Evolutionary conservation across 2,888 invertebrate species (phyloP).

Genomic region (Linhomoeus sp.): DNA sequence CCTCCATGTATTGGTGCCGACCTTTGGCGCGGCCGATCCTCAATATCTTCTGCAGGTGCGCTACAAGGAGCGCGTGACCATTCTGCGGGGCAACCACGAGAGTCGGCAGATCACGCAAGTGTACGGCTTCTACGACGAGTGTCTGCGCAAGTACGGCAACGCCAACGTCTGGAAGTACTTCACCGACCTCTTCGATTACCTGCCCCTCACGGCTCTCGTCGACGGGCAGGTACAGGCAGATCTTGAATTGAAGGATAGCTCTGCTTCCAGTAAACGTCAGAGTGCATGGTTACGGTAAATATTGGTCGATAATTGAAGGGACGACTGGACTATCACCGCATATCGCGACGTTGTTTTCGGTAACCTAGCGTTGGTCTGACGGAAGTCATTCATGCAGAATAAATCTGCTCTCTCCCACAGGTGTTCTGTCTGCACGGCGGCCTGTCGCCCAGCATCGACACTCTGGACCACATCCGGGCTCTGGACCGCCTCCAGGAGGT

Average conservation of each 20-base stretch:
- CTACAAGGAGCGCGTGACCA: conserved; percentile 96
- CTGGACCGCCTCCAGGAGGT: conserved; percentile 62
- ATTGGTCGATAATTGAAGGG: no score
- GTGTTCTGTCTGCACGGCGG: conserved; percentile 97
- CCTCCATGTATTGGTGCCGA: no score
- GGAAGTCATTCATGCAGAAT: no score
- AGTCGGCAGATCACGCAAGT: conserved; percentile 97
- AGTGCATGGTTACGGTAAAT: no score
- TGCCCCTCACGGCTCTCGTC: conserved; percentile 91
- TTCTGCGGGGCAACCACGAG: conserved; percentile 96
- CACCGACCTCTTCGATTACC: conserved; percentile 95
- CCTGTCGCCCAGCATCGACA: conserved; percentile 89
- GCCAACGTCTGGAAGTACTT: conserved; percentile 99
- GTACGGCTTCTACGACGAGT: conserved; percentile 99
- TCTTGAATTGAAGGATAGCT: no score
- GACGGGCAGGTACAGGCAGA: conserved; percentile 59
- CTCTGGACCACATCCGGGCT: conserved; percentile 89
- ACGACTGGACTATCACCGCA: no score
- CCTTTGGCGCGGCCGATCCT: no score
- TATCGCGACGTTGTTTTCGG: no score
- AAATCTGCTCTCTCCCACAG: no score
- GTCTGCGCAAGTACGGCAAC: conserved; percentile 96
- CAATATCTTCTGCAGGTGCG: conserved; percentile 62
- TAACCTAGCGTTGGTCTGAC: no score
- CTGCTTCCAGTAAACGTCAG: no score